phyloP scores from a whole-genome alignment of 1,140 invertebrate genomes.

The Aphelenchoides besseyi region DNA sequence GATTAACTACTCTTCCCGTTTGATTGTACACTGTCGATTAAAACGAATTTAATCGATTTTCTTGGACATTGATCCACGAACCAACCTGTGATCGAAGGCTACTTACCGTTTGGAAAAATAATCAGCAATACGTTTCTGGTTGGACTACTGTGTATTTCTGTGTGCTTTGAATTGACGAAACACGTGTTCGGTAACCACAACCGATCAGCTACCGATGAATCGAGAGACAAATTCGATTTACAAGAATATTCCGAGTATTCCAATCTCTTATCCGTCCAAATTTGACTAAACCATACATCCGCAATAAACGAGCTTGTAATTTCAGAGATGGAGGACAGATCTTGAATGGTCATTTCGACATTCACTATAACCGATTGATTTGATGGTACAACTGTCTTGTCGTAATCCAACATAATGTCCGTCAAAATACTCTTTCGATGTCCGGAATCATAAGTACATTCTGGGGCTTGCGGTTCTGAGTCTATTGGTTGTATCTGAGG shows the following conservation, averaged over 20 bases:
- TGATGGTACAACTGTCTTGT: slow-evolving; percentile 61
- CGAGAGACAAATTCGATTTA: slow-evolving; percentile 59
- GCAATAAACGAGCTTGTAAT: slow-evolving; percentile 61
- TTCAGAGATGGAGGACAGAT: slow-evolving; percentile 62
- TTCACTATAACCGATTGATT: slow-evolving; percentile 55
- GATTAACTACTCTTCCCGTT: too few relatives aligned
- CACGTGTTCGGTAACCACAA: slow-evolving; percentile 59
- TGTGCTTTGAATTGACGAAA: slow-evolving; percentile 57
- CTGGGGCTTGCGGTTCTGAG: not conserved
- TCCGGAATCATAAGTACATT: slow-evolving; percentile 46
- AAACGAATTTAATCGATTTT: too few relatives aligned
- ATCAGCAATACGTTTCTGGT: slow-evolving; percentile 57
- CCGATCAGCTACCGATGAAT: slow-evolving; percentile 54
- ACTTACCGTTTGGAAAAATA: slow-evolving; percentile 60
- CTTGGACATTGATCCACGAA: too few relatives aligned
- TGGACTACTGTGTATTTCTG: slow-evolving; percentile 56
- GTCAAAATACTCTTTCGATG: slow-evolving; percentile 57
- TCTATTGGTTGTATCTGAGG: not conserved
- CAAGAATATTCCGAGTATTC: slow-evolving; percentile 57
- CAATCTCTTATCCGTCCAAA: slow-evolving; percentile 58
- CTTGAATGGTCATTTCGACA: slow-evolving; percentile 60
- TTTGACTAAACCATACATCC: slow-evolving; percentile 62
- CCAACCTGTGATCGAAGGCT: too few relatives aligned
- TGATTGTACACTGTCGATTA: too few relatives aligned
- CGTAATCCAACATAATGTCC: slow-evolving; percentile 53